phyloP scores from a whole-genome alignment of 2,888 invertebrate species.

The Dynastes maya region DNA sequence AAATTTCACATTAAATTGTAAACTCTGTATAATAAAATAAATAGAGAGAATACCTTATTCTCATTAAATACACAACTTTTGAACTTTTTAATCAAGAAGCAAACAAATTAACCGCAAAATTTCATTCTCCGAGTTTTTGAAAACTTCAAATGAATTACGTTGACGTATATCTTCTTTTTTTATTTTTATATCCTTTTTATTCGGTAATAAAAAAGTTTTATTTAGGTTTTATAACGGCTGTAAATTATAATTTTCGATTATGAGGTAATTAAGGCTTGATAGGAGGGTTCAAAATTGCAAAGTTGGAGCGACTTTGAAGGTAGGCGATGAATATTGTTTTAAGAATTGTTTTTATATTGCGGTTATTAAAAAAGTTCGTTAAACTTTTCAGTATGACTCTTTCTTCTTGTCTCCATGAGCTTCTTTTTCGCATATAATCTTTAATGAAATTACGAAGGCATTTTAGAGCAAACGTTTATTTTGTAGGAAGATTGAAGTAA shows the following conservation, averaged over 20 bases:
- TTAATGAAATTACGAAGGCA: no score
- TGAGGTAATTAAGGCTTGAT: conserved; percentile 8
- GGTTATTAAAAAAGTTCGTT: conserved; percentile 12
- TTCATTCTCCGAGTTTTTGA: not conserved
- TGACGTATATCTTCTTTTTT: not conserved
- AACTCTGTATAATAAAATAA: no score
- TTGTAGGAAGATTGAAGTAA: no score
- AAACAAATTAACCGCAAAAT: not conserved
- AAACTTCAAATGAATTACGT: not conserved
- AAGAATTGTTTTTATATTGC: not conserved
- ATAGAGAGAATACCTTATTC: no score
- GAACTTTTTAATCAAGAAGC: not conserved
- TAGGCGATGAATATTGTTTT: not conserved
- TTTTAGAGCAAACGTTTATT: no score
- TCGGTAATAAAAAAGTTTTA: not conserved
- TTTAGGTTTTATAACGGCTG: conserved; percentile 1
- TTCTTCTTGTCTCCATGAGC: no score
- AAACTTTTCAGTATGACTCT: no score
- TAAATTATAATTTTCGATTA: conserved; percentile 19
- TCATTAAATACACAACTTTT: no score
- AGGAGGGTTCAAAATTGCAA: conserved; percentile 10
- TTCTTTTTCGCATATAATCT: no score
- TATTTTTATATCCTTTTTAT: conserved; percentile 1
- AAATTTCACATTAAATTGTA: no score
- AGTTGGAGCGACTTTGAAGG: not conserved